Conservation (phyloP, 2,797 vertebrate genomes). For the Sebastolobus alascanus region DNA sequence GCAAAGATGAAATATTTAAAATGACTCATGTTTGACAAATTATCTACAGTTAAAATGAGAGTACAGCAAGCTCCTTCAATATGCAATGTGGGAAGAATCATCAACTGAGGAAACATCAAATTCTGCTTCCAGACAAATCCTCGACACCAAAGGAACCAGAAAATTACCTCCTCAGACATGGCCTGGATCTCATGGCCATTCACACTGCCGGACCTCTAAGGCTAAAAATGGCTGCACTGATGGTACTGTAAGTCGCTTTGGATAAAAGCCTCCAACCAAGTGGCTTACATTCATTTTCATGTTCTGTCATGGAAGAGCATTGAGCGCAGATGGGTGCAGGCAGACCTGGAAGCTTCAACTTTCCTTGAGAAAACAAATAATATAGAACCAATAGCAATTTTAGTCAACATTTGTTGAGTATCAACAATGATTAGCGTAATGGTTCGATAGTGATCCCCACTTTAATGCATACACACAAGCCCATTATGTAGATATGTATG, state of each 20-base stretch:
- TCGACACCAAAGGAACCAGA: constrained; percentile 23
- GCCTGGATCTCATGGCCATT: constrained; percentile 20
- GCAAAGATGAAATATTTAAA: constrained; percentile 29
- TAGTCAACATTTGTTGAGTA: not conserved
- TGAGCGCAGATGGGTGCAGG: not conserved
- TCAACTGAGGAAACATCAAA: constrained; percentile 21
- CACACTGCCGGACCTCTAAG: constrained; percentile 2
- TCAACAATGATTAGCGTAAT: not conserved
- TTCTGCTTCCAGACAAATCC: constrained; percentile 34
- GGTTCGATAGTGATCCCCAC: not conserved
- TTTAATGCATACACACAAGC: not conserved
- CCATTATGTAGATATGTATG: not conserved
- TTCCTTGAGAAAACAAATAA: not conserved
- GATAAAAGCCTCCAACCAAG: constrained; percentile 34
- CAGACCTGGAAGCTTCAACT: not conserved
- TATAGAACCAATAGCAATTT: not conserved
- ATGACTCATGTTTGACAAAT: constrained; percentile 27
- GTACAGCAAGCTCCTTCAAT: not conserved
- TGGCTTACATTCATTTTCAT: constrained; percentile 36
- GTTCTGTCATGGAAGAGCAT: constrained; percentile 25
- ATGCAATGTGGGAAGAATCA: not conserved
- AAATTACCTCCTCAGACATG: constrained; percentile 50
- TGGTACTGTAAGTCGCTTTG: constrained; percentile 4
- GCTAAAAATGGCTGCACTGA: constrained; percentile 27
- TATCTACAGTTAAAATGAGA: constrained; percentile 24